Evolutionary conservation across 2,888 invertebrate species (phyloP), one percentile per base, ranked within the genome.

Genomic region (Gymnosoma rotundatum): DNA sequence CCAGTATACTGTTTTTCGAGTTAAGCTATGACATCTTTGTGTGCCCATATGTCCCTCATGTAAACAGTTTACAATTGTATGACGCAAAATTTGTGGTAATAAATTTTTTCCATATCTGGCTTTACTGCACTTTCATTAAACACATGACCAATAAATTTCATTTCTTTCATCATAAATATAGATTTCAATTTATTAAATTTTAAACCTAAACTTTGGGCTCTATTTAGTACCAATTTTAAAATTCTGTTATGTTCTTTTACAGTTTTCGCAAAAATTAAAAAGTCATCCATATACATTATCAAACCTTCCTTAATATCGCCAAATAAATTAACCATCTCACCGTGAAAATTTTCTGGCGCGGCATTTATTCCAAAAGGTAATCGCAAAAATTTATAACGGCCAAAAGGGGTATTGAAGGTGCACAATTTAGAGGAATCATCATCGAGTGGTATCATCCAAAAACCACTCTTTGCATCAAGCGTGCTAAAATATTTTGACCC

Each of bases 391-490:
- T 61, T 42, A 56, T 78, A 87, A 16, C 86, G 78, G 20, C 88
- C 87, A 79, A 84, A 88, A 0, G 87, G 86, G 8, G 87, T 87
- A 32, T 80, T 83, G 42, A 88, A 87, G 10, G 86, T 87, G 64
- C 87, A 88, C 6, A 88, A 67, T 80, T 85, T 84, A 4, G 86
- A 74, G 25, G 87, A 87, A 66, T 84, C 50, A 67, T 87, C 76
- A 45, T 86, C 83, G 6, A 87, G 70, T 20, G 83, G 86, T 3
- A 87, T 69, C 82, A 86, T 86, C 75, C 86, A 87, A 66, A 85
- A 73, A 70, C 87, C 84, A 42, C 69, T 20, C 25, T 69, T 69
- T 14, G 69, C 56, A 21, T 69, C 56, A 20, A n/a, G n/a, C n/a
- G n/a, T n/a, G n/a, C n/a, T n/a, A n/a, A n/a, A n/a, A n/a, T n/a